A percentile compares a stretch with the other conserved stretches of the same genome.
These are phyloP conservation scores for Saccostrea glomerata DNA, from an alignment of 1,140 invertebrate genomes.

Conservation along the genomic window DNA sequence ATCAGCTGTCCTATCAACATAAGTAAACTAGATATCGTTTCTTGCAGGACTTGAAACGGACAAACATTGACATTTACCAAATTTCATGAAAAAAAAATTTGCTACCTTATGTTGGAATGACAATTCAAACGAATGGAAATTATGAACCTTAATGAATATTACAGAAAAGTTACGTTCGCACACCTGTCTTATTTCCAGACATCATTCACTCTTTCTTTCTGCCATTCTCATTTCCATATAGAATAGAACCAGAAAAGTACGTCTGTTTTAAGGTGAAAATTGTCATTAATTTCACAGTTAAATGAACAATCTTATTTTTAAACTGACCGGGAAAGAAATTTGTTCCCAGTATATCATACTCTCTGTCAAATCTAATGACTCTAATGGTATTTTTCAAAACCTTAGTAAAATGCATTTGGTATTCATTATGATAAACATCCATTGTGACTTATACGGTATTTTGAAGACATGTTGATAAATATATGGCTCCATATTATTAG, in stretches of 20 bases:
- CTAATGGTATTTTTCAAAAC: background rate
- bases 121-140: too few relatives aligned
- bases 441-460: background rate
- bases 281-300: background rate
- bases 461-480: background rate
- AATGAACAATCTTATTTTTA: slow-evolving; percentile 13
- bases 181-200: background rate
- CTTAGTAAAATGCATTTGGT: background rate
- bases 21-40: too few relatives aligned
- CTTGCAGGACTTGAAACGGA: too few relatives aligned
- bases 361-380: background rate
- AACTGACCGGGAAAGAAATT: background rate
- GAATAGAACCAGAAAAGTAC: background rate
- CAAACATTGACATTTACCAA: too few relatives aligned
- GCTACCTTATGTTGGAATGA: too few relatives aligned
- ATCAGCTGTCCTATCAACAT: too few relatives aligned
- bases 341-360: background rate
- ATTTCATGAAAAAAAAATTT: too few relatives aligned
- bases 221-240: slow-evolving; percentile 7
- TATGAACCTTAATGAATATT: too few relatives aligned
- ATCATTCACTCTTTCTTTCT: background rate
- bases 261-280: background rate
- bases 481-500: background rate
- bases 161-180: background rate
- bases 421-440: slow-evolving; percentile 17